phyloP scores from a whole-genome alignment of 2,113 vertebrate species.

The Mus pahari region DNA sequence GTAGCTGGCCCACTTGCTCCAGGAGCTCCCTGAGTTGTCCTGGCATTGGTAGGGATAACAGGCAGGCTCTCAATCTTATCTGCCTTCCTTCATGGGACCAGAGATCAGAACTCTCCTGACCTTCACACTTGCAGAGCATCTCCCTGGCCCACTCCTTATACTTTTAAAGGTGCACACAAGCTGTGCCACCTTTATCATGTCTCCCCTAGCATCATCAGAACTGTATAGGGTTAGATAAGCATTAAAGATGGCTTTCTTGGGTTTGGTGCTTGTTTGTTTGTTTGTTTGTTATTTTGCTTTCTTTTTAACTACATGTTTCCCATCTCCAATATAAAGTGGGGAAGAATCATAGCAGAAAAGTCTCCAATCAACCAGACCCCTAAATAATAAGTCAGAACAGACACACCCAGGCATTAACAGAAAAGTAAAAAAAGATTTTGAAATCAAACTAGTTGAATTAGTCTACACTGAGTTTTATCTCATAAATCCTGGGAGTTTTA shows the following conservation, averaged over 20 bases:
- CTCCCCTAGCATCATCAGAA: not conserved
- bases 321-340: not conserved
- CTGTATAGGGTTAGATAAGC: not conserved
- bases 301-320: not conserved
- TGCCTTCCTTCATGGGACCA: no score
- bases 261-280: not conserved
- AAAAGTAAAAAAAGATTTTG: not conserved
- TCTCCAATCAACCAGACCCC: not conserved
- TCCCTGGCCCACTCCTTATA: not conserved
- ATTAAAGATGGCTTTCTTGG: not conserved
- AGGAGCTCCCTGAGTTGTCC: not conserved
- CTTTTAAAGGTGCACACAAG: not conserved
- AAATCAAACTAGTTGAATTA: slow-evolving; percentile 3
- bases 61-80: no score
- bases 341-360: not conserved
- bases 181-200: not conserved
- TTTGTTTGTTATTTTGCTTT: not conserved
- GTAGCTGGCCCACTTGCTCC: not conserved
- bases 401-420: not conserved
- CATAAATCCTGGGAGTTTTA: not conserved
- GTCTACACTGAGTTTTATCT: not conserved
- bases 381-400: not conserved
- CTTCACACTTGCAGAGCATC: not conserved
- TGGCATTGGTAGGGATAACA: not conserved
- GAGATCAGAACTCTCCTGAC: not conserved